Evolutionary conservation across 1,140 invertebrate species (phyloP).

Genomic region (Drosophila nigrodunni): DNA sequence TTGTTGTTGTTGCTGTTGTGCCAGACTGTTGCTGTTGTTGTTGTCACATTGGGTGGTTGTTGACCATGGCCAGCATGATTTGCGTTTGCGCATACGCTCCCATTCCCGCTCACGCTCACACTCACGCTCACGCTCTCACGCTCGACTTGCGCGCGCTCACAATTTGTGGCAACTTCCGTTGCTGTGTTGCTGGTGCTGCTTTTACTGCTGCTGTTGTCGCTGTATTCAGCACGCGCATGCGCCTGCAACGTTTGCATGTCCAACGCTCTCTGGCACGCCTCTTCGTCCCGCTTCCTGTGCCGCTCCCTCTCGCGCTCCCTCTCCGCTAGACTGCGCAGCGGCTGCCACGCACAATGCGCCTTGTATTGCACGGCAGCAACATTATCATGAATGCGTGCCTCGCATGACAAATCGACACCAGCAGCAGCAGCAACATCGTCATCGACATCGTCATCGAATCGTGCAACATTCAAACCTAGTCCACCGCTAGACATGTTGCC

Average conservation of each 20-base stretch:
- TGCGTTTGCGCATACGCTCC: slow-evolving; percentile 57
- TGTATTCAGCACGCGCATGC: slow-evolving; percentile 79
- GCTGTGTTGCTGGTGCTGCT: slow-evolving; percentile 26
- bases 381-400: slow-evolving; percentile 45
- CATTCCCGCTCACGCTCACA: slow-evolving; percentile 14
- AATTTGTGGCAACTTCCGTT: slow-evolving; percentile 72
- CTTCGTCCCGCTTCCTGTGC: slow-evolving; percentile 10
- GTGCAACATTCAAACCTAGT: slow-evolving; percentile 53
- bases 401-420: slow-evolving; percentile 54
- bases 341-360: slow-evolving; percentile 59
- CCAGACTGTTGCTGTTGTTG: slow-evolving; percentile 10
- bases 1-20: slow-evolving; percentile 6
- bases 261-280: slow-evolving; percentile 53
- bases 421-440: slow-evolving; percentile 17
- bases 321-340: slow-evolving; percentile 9
- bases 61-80: slow-evolving; percentile 48
- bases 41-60: slow-evolving; percentile 71
- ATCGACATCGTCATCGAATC: slow-evolving; percentile 11
- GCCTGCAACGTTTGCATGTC: slow-evolving; percentile 48
- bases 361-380: slow-evolving; percentile 50
- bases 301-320: background rate
- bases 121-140: slow-evolving; percentile 63
- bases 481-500: slow-evolving; percentile 52
- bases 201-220: slow-evolving; percentile 49
- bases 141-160: slow-evolving; percentile 78